phyloP scores from a whole-genome alignment of 2,888 invertebrate genomes.

The Marasmarcha lunaedactyla region DNA sequence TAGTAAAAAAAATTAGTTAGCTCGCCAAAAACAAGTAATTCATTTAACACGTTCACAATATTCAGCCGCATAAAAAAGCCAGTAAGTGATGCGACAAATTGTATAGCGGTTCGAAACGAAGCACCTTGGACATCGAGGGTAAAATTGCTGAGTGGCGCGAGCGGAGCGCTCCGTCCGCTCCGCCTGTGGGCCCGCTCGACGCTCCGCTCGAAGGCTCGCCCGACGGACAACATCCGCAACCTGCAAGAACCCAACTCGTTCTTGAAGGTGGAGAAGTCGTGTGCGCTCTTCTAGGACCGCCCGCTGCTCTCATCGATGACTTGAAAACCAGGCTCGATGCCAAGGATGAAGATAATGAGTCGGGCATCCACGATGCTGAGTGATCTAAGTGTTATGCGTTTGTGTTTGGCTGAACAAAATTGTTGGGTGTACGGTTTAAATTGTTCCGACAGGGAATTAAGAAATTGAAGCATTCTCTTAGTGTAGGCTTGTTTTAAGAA shows the following conservation, averaged over 20 bases:
- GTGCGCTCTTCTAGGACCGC: conserved; percentile 44
- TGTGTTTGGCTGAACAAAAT: not conserved
- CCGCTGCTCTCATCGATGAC: conserved; percentile 48
- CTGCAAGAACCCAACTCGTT: conserved; percentile 27
- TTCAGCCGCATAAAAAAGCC: no score
- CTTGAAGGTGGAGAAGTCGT: conserved; percentile 43
- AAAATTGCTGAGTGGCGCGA: conserved; percentile 61
- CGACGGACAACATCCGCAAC: conserved; percentile 6
- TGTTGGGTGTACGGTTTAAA: not conserved
- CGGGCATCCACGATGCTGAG: conserved; percentile 60
- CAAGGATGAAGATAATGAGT: conserved; percentile 60
- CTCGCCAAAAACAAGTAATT: no score
- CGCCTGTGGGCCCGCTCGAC: conserved; percentile 7
- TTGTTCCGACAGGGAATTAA: not conserved
- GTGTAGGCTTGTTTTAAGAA: no score
- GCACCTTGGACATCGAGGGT: conserved; percentile 65
- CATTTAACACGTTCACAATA: no score
- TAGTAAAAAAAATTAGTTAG: no score
- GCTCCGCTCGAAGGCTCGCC: conserved; percentile 11
- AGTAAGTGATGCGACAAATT: no score
- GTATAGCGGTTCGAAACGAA: conserved; percentile 56
- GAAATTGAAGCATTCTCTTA: no score
- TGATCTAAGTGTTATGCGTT: conserved; percentile 20
- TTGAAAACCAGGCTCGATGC: conserved; percentile 52
- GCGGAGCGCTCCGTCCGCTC: conserved; percentile 27